phyloP scores from a whole-genome alignment of 2,888 invertebrate genomes.

The Noctua janthina region DNA sequence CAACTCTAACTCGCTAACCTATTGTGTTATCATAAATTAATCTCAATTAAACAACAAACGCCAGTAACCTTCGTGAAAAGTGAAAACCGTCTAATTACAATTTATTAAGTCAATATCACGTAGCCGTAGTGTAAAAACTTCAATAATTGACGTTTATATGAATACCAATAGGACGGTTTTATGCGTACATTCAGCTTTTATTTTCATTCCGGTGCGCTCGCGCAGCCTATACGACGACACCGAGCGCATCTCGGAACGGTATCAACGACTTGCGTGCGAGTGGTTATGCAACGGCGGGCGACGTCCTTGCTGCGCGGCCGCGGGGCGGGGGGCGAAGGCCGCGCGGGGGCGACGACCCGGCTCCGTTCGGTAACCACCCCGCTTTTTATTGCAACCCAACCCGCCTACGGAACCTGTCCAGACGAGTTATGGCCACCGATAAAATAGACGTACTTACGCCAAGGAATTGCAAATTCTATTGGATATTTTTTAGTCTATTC shows the following conservation, averaged over 20 bases:
- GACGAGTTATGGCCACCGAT: conserved; percentile 79
- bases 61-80: conserved; percentile 60
- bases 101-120: conserved; percentile 63
- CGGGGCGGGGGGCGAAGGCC: conserved; percentile 83
- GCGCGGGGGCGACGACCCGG: conserved; percentile 83
- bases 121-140: conserved; percentile 59
- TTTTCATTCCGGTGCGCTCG: conserved; percentile 75
- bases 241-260: conserved; percentile 81
- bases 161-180: conserved; percentile 70
- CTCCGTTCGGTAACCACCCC: conserved; percentile 76
- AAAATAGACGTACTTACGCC: conserved; percentile 79
- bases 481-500: conserved; percentile 64
- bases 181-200: conserved; percentile 73
- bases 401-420: conserved; percentile 79
- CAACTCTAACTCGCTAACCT: conserved; percentile 23
- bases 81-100: conserved; percentile 70
- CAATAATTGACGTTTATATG: conserved; percentile 72
- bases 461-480: conserved; percentile 76
- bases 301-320: conserved; percentile 84
- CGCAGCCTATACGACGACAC: conserved; percentile 66
- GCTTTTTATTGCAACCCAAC: conserved; percentile 78
- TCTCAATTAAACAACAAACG: conserved; percentile 39
- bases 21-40: conserved; percentile 43
- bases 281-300: conserved; percentile 87
- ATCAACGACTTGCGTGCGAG: conserved; percentile 82